Evolutionary conservation across 2,888 invertebrate genomes (phyloP).

Genomic region (Pogonocherus hispidulus): DNA sequence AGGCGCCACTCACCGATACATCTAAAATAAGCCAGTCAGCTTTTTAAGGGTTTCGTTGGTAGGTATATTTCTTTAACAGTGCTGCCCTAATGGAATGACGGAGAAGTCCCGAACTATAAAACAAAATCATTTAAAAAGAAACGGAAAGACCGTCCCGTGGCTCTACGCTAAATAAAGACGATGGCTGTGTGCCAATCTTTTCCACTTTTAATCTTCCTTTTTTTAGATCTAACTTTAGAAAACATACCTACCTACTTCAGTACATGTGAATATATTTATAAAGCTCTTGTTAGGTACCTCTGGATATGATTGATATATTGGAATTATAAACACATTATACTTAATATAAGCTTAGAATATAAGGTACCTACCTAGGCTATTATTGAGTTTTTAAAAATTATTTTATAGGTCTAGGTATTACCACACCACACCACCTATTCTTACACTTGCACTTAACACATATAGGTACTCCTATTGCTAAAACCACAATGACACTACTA

Average conservation of each 20-base stretch:
- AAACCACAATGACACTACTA: slow-evolving; percentile 37
- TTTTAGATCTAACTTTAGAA: background rate
- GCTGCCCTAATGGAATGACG: slow-evolving; percentile 50
- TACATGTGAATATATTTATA: too few relatives aligned
- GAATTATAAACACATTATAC: too few relatives aligned
- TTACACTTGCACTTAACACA: background rate
- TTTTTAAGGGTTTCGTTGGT: slow-evolving; percentile 16
- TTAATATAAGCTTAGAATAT: too few relatives aligned
- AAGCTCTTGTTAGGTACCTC: too few relatives aligned
- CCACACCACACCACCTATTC: background rate
- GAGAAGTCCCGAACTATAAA: slow-evolving; percentile 50
- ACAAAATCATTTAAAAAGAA: slow-evolving; percentile 19
- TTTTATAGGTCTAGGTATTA: background rate
- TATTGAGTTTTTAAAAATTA: too few relatives aligned
- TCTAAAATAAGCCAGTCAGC: slow-evolving; percentile 10
- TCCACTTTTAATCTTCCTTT: background rate
- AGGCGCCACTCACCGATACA: slow-evolving; percentile 7
- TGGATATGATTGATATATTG: too few relatives aligned
- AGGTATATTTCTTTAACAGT: slow-evolving; percentile 35
- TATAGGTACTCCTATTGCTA: too few relatives aligned
- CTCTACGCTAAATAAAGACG: slow-evolving; percentile 11
- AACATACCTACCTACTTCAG: background rate
- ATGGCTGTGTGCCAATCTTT: slow-evolving; percentile 27
- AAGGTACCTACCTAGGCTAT: too few relatives aligned
- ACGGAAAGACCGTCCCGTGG: background rate